phyloP scores from a whole-genome alignment of 2,113 vertebrate species.

The Catharus bicknelli region DNA sequence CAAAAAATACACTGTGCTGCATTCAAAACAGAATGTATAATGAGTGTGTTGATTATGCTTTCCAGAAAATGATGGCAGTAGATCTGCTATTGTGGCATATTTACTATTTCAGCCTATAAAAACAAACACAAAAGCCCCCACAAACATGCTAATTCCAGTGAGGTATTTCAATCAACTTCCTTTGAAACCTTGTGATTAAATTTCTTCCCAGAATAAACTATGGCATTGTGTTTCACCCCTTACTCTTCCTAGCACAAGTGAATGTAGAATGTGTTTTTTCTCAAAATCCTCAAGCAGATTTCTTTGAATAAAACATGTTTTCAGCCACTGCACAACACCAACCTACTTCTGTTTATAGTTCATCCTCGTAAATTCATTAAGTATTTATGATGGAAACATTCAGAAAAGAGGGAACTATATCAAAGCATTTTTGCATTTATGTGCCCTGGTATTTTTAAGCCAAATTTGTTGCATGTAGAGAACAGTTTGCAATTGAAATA shows the following conservation, averaged over 20 bases:
- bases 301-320: constrained; percentile 23
- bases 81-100: neutral
- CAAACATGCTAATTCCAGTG: neutral
- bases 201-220: neutral
- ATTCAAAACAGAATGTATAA: constrained; percentile 16
- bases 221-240: neutral
- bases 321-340: neutral
- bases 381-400: neutral
- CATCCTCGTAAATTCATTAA: neutral
- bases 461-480: neutral
- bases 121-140: neutral
- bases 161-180: neutral
- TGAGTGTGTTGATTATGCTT: neutral
- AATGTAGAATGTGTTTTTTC: neutral
- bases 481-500: neutral
- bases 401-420: neutral
- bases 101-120: neutral
- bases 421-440: constrained; percentile 36
- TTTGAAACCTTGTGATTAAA: neutral
- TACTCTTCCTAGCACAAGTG: neutral
- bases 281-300: neutral
- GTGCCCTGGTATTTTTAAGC: neutral
- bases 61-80: neutral
- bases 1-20: constrained; percentile 37
- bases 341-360: neutral